Conservation (phyloP, 2,888 invertebrate species). For the Calliopum simillimum region DNA sequence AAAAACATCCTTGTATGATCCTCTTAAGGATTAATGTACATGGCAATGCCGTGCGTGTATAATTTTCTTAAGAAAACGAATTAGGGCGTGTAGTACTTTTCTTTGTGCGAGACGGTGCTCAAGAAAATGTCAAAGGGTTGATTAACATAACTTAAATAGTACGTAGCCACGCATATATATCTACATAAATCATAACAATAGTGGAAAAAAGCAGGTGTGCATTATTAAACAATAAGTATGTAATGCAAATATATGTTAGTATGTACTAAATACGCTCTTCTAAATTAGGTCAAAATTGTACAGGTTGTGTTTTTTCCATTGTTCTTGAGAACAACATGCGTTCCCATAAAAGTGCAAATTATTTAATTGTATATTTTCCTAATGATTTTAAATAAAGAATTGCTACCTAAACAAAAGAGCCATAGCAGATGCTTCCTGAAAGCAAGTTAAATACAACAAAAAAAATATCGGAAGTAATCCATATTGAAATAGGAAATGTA, state of each 20-base stretch:
- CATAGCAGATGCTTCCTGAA: slow-evolving; percentile 23
- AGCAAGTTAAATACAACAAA: slow-evolving; percentile 4
- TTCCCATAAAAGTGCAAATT: slow-evolving; percentile 35
- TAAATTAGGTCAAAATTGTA: too few relatives aligned
- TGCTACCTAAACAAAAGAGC: slow-evolving; percentile 39
- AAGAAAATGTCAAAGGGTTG: slow-evolving; percentile 8
- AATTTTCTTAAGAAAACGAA: not conserved
- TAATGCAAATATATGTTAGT: too few relatives aligned
- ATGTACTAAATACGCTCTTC: too few relatives aligned
- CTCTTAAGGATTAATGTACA: slow-evolving; percentile 6
- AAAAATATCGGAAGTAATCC: slow-evolving; percentile 54
- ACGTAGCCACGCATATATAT: too few relatives aligned
- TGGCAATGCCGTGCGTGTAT: slow-evolving; percentile 1
- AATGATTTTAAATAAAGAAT: slow-evolving; percentile 43
- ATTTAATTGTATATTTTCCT: not conserved
- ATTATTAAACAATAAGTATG: too few relatives aligned
- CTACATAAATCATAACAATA: too few relatives aligned
- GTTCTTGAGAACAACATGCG: not conserved
- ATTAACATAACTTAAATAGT: not conserved
- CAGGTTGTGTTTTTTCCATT: too few relatives aligned
- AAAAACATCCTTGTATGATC: slow-evolving; percentile 25
- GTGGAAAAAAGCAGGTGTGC: too few relatives aligned
- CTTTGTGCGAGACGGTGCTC: not conserved
- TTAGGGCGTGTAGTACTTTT: slow-evolving; percentile 1
- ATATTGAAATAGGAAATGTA: slow-evolving; percentile 50